Evolutionary conservation across 2,113 vertebrate species (phyloP), one percentile per base, ranked within the genome.

Genomic region (Rhodinocichla rosea): DNA sequence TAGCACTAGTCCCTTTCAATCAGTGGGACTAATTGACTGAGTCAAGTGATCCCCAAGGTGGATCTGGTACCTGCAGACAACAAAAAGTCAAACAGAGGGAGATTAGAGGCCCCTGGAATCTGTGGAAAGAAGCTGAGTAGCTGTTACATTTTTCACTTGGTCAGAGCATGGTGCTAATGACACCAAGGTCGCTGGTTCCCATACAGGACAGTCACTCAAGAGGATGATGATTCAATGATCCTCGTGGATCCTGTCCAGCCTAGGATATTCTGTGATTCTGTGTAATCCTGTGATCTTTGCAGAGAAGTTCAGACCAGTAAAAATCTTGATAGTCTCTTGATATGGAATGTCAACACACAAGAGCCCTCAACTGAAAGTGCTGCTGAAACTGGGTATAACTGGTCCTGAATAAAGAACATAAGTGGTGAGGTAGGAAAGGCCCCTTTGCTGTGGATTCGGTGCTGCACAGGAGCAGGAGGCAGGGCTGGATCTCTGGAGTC

Each of bases 111-210:
- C 60, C 23, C 27, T 39, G 76, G 21, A 57, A n/a, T n/a, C 53
- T 57, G 59, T 64, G 71, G 87, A 59, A 83, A 87, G 89, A 73
- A 1, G 4, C n/a, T 74, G 45, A 42, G 30, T 52, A 30, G 56
- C 33, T 3, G 7, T 27, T 57, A 13, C 0, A 2, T 47, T 50
- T 68, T 55, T 40, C 47, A 40, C 11, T 3, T 15, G 47, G 21
- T 62, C 49, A 15, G 30, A 62, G 47, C n/a, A 5, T 5, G 16
- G n/a, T 32, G 24, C 90, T 93, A 90, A 96, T 88, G 92, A 95
- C 78, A 60, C 83, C 93, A 86, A 91, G 90, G 94, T 96, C 17
- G 2, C 83, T 90, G 87, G 92, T 94, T 67, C 92, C 94, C 5
- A 10, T 49, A 91, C 33, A 88, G 90, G 93, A 75, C 83, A 50